Conservation (phyloP, 2,113 vertebrate genomes). For the Procapra przewalskii region DNA sequence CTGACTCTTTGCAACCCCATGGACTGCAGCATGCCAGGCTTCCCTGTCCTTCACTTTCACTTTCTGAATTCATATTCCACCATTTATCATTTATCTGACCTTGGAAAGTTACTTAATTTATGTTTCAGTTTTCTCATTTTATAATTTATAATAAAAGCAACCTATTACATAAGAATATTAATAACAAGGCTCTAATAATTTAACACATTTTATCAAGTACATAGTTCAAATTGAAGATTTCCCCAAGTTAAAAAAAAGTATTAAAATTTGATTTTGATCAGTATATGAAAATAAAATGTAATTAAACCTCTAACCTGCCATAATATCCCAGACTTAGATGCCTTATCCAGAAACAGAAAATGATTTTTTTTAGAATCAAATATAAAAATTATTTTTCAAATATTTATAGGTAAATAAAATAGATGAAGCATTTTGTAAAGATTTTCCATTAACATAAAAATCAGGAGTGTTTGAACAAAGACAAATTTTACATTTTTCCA, state of each 20-base stretch:
- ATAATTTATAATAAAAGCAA: not conserved
- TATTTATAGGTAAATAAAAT: not conserved
- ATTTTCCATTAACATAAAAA: not conserved
- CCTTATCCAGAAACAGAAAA: not conserved
- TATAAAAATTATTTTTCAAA: not conserved
- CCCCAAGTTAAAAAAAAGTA: not conserved
- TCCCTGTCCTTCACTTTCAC: not conserved
- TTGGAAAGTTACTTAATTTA: not conserved
- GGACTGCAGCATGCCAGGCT: not conserved
- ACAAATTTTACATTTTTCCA: not conserved
- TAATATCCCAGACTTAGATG: not conserved
- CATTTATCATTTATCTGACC: not conserved
- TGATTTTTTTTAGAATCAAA: not conserved
- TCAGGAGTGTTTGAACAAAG: not conserved
- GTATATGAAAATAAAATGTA: not conserved
- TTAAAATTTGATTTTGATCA: not conserved
- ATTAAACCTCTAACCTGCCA: not conserved
- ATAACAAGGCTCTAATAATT: not conserved
- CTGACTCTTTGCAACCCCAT: not conserved
- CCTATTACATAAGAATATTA: not conserved
- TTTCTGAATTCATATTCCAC: not conserved
- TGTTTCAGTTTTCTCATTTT: not conserved
- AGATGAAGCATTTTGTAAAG: not conserved
- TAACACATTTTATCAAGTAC: not conserved
- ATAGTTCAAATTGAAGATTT: not conserved